phyloP scores from a whole-genome alignment of 2,113 vertebrate species.

The Perca fluviatilis region DNA sequence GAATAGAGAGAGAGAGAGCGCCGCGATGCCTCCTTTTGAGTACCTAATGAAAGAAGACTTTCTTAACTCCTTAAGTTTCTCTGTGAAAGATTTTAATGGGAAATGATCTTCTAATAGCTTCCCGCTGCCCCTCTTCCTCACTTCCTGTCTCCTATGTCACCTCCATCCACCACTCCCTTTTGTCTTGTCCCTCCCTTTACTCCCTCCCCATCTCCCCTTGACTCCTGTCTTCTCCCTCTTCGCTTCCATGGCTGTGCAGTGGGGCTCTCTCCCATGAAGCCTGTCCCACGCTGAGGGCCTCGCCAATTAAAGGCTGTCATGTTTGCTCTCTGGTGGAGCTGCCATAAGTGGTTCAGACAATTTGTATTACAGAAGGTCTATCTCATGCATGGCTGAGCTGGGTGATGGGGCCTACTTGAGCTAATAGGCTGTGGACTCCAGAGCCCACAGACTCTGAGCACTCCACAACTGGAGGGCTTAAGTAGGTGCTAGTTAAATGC shows the following conservation, averaged over 20 bases:
- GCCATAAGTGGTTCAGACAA: conserved; percentile 79
- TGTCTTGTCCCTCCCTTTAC: conserved; percentile 14
- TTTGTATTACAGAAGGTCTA: conserved; percentile 85
- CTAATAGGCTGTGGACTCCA: conserved; percentile 75
- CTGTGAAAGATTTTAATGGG: conserved; percentile 32
- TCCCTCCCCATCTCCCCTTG: background rate
- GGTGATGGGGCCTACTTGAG: conserved; percentile 72
- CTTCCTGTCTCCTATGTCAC: conserved; percentile 16
- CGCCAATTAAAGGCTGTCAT: conserved; percentile 81
- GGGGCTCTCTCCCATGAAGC: conserved; percentile 15
- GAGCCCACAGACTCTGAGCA: conserved; percentile 51
- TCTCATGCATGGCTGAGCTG: conserved; percentile 80
- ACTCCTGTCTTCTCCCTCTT: background rate
- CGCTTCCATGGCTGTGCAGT: background rate
- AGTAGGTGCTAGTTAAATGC: conserved; percentile 45
- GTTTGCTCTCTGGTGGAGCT: conserved; percentile 73
- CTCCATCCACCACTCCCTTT: conserved; percentile 6
- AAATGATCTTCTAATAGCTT: conserved; percentile 41
- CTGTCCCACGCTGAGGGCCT: conserved; percentile 52
- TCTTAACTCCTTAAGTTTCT: conserved; percentile 10
- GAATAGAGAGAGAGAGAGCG: no score
- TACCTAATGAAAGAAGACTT: conserved; percentile 1
- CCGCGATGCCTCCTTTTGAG: conserved; percentile 1
- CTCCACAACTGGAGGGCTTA: conserved; percentile 47
- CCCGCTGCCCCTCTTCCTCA: background rate